Evolutionary conservation across 2,797 vertebrate genomes (phyloP), one percentile per base, ranked within the genome.

Genomic region (Myiothlypis chrysogaster): DNA sequence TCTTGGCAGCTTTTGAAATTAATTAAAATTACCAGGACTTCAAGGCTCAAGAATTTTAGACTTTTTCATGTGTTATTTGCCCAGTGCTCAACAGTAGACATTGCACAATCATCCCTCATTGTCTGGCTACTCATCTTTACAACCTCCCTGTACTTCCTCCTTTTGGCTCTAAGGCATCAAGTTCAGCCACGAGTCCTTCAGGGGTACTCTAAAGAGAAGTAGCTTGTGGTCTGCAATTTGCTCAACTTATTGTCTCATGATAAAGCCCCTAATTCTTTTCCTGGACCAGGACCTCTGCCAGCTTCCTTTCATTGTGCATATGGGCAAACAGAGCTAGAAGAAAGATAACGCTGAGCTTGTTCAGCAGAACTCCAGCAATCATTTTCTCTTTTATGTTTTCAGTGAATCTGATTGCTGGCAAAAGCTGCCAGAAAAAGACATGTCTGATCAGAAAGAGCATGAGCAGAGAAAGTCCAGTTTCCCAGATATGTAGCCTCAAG

Each of bases 221-320:
- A 82, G 83, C 66, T 82, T 95, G 92, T 76, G 49, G 73, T 83
- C 60, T 91, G 85, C 59, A 90, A 79, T 94, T 94, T 95, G 89
- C 83, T 93, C 44, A 16, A 73, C 59, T 82, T 94, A 82, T 64
- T 95, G 96, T 94, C 69, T 93, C 46, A 76, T 93, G 87, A 93
- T 93, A 95, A 96, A 94, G 63, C 32, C 63, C 60, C 71, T 94
- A 86, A 93, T 93, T 90, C 80, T 57, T 96, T 94, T 96, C 91
- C 92, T 96, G 95, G 73, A 53, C 65, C 59, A 94, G 92, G 89
- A 88, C 56, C 87, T 91, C 79, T 2, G 35, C 93, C 83, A 96
- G 91, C 53, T 95, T 96, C 95, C 96, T 94, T 93, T 93, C 91
- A 94, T 94, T 97, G 94, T 96, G 76, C 87, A 83, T 27, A 56